A percentile compares a stretch with the other conserved stretches of the same genome.
Conservation (phyloP, 1,140 invertebrate species). For the Doryteuthis pealeii region DNA sequence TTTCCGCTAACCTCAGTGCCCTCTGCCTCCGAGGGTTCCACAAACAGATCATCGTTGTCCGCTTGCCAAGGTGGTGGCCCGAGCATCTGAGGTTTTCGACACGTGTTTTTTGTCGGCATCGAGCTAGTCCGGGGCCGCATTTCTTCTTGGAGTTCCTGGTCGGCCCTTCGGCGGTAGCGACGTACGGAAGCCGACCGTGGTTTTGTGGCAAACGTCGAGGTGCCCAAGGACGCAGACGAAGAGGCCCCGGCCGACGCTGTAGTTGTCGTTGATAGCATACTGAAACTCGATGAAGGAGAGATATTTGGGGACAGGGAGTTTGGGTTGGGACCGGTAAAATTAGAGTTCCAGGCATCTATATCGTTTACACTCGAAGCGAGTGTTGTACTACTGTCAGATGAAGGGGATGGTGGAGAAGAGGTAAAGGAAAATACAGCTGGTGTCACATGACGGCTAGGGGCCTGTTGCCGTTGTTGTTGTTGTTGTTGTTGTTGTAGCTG, state of each 20-base stretch:
- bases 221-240: neutral
- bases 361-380: neutral
- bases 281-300: neutral
- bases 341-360: neutral
- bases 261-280: neutral
- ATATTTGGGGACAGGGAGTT: neutral
- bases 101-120: constrained; percentile 40
- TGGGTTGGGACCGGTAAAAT: neutral
- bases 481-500: no score
- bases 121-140: constrained; percentile 50
- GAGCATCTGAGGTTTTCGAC: constrained; percentile 30
- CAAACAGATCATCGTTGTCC: neutral
- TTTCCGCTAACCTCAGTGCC: constrained; percentile 50
- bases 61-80: constrained; percentile 28
- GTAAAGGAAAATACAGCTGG: neutral
- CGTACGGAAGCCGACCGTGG: constrained; percentile 2
- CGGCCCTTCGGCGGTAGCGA: neutral
- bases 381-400: neutral
- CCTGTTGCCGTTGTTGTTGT: no score
- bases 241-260: neutral
- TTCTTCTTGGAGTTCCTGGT: constrained; percentile 27
- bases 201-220: neutral
- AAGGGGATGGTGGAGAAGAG: neutral
- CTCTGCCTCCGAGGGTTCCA: constrained; percentile 1
- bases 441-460: no score